phyloP scores from a whole-genome alignment of 2,888 invertebrate species.

The Chrysopilus asiliformis region DNA sequence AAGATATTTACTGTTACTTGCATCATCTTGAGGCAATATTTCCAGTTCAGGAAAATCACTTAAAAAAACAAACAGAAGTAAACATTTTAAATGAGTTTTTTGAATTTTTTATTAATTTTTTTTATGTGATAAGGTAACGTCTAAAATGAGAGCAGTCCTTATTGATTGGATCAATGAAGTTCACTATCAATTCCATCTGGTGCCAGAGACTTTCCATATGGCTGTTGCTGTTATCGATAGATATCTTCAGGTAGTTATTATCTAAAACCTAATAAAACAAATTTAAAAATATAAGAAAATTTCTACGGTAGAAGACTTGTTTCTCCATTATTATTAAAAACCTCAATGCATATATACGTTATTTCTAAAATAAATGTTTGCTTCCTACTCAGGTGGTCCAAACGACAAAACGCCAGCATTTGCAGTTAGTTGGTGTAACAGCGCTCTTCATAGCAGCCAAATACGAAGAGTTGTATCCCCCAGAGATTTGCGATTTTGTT shows the following conservation, averaged over 20 bases:
- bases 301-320: no score
- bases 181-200: constrained; percentile 69
- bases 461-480: constrained; percentile 87
- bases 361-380: neutral
- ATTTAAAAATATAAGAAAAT: no score
- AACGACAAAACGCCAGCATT: constrained; percentile 49
- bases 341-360: neutral
- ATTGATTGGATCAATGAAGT: constrained; percentile 93
- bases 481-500: constrained; percentile 77
- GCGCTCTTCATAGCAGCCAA: constrained; percentile 86
- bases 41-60: constrained; percentile 48
- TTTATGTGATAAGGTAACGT: constrained; percentile 45
- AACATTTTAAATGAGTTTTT: neutral
- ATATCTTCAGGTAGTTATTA: constrained; percentile 53
- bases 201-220: constrained; percentile 80
- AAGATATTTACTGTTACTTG: constrained; percentile 80
- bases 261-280: no score
- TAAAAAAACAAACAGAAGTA: constrained; percentile 45
- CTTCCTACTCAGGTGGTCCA: constrained; percentile 40
- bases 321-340: no score
- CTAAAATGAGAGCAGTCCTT: constrained; percentile 77
- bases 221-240: constrained; percentile 80
- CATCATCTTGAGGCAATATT: constrained; percentile 56
- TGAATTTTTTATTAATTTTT: neutral
- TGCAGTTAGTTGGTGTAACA: constrained; percentile 82